Base-by-base conservation (phyloP, 2,113 vertebrate genomes). In the Zootoca vivipara region DNA sequence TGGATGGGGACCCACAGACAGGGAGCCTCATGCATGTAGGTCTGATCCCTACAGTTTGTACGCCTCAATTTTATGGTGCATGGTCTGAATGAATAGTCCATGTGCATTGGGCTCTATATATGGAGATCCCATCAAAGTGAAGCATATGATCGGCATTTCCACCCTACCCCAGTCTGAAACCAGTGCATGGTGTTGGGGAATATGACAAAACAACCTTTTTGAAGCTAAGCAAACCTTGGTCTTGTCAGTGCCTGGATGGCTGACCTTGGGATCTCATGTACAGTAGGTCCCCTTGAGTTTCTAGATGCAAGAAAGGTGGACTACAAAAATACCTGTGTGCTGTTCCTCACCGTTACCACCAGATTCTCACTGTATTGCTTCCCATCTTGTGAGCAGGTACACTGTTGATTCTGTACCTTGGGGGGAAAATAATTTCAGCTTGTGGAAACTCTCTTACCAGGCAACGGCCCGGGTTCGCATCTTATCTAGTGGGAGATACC, bases 401-500 rank as follows among this genome's bases (percentile, higher is more conserved):
- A 24, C 2, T 1, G 83, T 33, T 89, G 4, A 58, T 26, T 67
- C 62, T 33, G 1, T 28, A 5, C 46, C 22, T 74, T 12, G 46
- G 46, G 46, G 46, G 4, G 77, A 86, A 78, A 38, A 4, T 42
- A 87, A 75, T 84, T 91, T 91, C 84, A 67, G n/a, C 72, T 86
- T 93, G n/a, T 65, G 88, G n/a, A 83, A 69, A 90, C 52, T 84
- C 79, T 83, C 80, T 94, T 87, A 24, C 3, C 75, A 99, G 99
- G 97, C 97, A 65, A 98, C 97, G 28, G 96, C 98, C 67, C 97
- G 98, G 42, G 93, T 99, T 30, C 98, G 98, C 7, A 95, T 99
- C 92, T 96, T 99, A 1, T 99, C 99, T 65, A 91, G 72, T 2
- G 98, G 98, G 12, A 97, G 98, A 85, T 99, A 99, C 91, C 92